Base-by-base conservation (phyloP, 1,140 invertebrate genomes). In the Drosophila guanche region DNA sequence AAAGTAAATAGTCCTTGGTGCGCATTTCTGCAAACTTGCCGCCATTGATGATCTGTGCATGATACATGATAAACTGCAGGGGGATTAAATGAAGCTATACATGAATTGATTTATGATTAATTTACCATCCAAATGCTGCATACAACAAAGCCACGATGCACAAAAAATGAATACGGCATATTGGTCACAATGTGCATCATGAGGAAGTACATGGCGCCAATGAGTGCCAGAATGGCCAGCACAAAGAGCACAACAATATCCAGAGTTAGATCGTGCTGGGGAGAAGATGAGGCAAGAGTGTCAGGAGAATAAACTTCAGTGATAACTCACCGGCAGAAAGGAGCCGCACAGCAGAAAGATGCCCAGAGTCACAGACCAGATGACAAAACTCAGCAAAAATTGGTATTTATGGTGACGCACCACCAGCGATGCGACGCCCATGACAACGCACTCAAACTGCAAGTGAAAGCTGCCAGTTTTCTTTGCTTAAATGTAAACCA, bases 31-130 rank as follows among this genome's bases (percentile, higher is more conserved):
- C 80, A 42, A 80, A 85, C 1, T 73, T 61, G 2, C 76, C 72
- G 2, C 80, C 80, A 16, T 85, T 85, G 0, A 85, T 80, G 45
- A 85, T 85, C 43, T 85, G 80, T 0, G 76, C 80, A 45, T 85
- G 80, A 10, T 85, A 85, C 80, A 85, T 85, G 8, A 85, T 23
- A 16, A 85, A 85, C 80, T 85, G 50, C 8, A 37, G 42, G 48
- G 12, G n/a, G 4, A 6, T 23, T 29, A 0, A 4, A 20, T 3
- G 2, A 14, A 41, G 37, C n/a, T 33, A 7, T 1, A 25, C 5
- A n/a, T 20, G 1, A 37, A 4, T 16, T 20, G 14, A 53, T 5
- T 1, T 20, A 22, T 46, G 7, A 5, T 6, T 3, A 25, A 12
- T 29, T 4, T 10, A 63, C 60, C 73, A 68, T 16, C 12, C 48